These are phyloP conservation scores for Hanleya hanleyi DNA, from an alignment of 2,888 invertebrate species.

Conservation along the genomic window DNA sequence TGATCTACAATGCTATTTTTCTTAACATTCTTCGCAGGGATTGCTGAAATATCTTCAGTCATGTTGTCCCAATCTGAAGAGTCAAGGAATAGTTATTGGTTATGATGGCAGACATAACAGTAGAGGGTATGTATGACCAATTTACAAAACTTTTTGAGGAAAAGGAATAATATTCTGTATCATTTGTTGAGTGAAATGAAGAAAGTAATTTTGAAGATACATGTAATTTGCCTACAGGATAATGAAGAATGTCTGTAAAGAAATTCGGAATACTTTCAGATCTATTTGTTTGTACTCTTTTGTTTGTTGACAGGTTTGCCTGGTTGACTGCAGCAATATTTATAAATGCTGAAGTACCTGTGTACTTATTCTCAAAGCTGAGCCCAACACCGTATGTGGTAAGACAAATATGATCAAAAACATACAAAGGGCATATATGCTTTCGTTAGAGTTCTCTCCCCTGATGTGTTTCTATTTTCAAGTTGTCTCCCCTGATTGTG, in stretches of 20 bases:
- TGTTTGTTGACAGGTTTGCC: conserved; percentile 82
- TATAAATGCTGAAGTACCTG: conserved; percentile 82
- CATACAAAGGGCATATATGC: not conserved
- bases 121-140: conserved; percentile 78
- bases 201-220: too few species aligned
- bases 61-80: conserved; percentile 77
- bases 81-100: conserved; percentile 88
- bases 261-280: too few species aligned
- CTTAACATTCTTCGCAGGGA: too few species aligned
- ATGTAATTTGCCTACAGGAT: too few species aligned
- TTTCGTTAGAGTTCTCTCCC: conserved; percentile 12
- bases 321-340: conserved; percentile 90
- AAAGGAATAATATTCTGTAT: too few species aligned
- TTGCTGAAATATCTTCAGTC: conserved; percentile 84
- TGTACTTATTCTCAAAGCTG: conserved; percentile 85
- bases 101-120: conserved; percentile 96
- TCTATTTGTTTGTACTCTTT: too few species aligned
- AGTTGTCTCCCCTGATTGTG: too few species aligned
- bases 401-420: conserved; percentile 39
- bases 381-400: conserved; percentile 94
- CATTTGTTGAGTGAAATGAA: too few species aligned
- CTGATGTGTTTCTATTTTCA: too few species aligned
- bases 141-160: too few species aligned
- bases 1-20: too few species aligned
- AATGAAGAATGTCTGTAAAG: too few species aligned